phyloP scores from a whole-genome alignment of 2,113 vertebrate genomes.

The Phaethon lepturus region DNA sequence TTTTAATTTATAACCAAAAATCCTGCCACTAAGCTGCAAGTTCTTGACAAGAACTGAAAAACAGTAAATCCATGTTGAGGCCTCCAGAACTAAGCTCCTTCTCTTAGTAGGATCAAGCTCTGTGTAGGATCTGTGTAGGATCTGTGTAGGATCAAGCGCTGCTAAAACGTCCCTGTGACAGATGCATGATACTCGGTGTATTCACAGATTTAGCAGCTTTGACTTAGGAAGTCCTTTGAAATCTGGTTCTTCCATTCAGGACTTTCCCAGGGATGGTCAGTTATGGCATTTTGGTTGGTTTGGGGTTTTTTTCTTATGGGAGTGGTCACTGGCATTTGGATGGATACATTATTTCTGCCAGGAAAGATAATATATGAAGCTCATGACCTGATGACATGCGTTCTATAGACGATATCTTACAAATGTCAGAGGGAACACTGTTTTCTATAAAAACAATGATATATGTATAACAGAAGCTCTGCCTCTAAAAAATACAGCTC shows the following conservation, averaged over 20 bases:
- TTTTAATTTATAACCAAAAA: background rate
- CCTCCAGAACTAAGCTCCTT: background rate
- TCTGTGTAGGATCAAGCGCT: background rate
- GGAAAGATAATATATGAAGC: background rate
- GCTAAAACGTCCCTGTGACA: background rate
- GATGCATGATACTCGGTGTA: background rate
- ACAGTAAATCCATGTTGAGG: background rate
- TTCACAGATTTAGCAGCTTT: background rate
- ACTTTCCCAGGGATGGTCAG: background rate
- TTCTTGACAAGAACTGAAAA: background rate
- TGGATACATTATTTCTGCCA: background rate
- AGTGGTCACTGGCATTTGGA: background rate
- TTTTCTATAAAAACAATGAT: constrained; percentile 39
- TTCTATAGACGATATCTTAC: background rate
- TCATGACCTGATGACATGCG: constrained; percentile 2
- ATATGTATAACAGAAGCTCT: background rate
- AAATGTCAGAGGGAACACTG: constrained; percentile 8
- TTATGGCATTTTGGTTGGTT: background rate
- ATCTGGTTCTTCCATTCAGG: background rate
- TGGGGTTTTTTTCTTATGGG: background rate
- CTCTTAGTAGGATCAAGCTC: too few relatives aligned
- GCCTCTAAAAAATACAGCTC: background rate
- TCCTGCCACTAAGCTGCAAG: background rate
- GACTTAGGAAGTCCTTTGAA: background rate
- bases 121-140: background rate